phyloP scores from a whole-genome alignment of 2,888 invertebrate species.

The Drosophila meridiana region DNA sequence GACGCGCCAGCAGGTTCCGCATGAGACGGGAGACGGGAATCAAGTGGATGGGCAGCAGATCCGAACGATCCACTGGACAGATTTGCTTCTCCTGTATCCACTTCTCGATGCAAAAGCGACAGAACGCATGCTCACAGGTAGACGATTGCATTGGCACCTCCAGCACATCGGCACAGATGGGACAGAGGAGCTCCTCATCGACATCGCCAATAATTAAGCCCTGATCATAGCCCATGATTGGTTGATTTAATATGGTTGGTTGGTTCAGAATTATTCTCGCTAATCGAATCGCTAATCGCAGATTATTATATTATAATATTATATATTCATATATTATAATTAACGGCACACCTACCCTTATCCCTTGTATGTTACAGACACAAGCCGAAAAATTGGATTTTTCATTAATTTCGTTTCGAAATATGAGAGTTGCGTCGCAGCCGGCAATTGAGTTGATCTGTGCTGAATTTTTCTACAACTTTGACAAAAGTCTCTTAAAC shows the following conservation, averaged over 20 bases:
- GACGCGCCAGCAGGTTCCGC: conserved; percentile 60
- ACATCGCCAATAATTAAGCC: conserved; percentile 50
- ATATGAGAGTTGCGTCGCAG: conserved; percentile 33
- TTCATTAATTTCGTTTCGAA: conserved; percentile 55
- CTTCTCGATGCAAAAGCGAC: conserved; percentile 58
- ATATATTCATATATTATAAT: neutral
- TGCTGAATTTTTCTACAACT: neutral
- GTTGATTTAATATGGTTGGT: conserved; percentile 1
- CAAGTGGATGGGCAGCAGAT: conserved; percentile 33
- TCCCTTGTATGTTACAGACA: conserved; percentile 22
- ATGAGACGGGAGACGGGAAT: conserved; percentile 54
- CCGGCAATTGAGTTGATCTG: conserved; percentile 36
- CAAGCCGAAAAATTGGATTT: conserved; percentile 33
- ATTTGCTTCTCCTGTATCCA: conserved; percentile 56
- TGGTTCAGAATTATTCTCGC: conserved; percentile 7
- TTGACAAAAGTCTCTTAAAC: neutral
- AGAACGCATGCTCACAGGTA: conserved; percentile 62
- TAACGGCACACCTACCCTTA: conserved; percentile 16
- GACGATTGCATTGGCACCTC: conserved; percentile 61
- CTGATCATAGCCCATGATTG: conserved; percentile 56
- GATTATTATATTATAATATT: neutral
- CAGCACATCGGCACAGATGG: conserved; percentile 61
- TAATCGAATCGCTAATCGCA: neutral
- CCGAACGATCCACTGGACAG: conserved; percentile 59
- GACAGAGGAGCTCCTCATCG: conserved; percentile 65